Evolutionary conservation across 2,888 invertebrate genomes (phyloP).

Genomic region (Tenthredo scrophulariae): DNA sequence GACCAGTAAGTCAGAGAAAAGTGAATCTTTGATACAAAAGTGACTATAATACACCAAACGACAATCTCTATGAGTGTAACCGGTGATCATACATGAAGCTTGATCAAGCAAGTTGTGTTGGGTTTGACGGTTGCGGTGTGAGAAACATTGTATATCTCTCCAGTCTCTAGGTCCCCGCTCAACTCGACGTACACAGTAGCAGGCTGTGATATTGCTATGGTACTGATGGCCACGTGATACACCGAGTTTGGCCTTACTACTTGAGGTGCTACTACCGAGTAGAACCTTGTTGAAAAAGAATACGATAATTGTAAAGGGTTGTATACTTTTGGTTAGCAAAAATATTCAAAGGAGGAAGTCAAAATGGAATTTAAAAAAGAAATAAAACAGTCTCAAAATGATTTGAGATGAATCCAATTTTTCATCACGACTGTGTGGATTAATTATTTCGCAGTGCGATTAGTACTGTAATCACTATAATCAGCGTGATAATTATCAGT

Average conservation of each 20-base stretch:
- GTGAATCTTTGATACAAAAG: slow-evolving; percentile 75
- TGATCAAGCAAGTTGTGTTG: slow-evolving; percentile 85
- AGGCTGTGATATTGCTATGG: slow-evolving; percentile 80
- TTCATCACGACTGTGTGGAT: no score
- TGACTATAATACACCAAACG: slow-evolving; percentile 85
- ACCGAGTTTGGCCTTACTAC: slow-evolving; percentile 90
- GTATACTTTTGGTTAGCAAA: neutral
- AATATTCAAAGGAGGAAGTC: neutral
- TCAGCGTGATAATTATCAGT: neutral
- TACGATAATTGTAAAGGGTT: neutral
- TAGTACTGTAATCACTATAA: neutral
- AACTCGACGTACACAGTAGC: slow-evolving; percentile 88
- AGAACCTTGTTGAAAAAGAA: slow-evolving; percentile 78
- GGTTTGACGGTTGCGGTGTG: slow-evolving; percentile 86
- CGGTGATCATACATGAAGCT: slow-evolving; percentile 85
- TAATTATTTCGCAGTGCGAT: neutral
- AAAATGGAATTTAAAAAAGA: no score
- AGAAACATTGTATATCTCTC: slow-evolving; percentile 85
- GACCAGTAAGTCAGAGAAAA: neutral
- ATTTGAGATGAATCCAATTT: no score
- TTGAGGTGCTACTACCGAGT: slow-evolving; percentile 91
- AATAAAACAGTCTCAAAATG: no score
- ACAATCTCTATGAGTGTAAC: slow-evolving; percentile 85
- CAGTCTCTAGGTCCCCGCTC: slow-evolving; percentile 85
- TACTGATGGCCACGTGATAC: slow-evolving; percentile 89